phyloP scores from a whole-genome alignment of 2,888 invertebrate species.

The Cartodere bifasciata region DNA sequence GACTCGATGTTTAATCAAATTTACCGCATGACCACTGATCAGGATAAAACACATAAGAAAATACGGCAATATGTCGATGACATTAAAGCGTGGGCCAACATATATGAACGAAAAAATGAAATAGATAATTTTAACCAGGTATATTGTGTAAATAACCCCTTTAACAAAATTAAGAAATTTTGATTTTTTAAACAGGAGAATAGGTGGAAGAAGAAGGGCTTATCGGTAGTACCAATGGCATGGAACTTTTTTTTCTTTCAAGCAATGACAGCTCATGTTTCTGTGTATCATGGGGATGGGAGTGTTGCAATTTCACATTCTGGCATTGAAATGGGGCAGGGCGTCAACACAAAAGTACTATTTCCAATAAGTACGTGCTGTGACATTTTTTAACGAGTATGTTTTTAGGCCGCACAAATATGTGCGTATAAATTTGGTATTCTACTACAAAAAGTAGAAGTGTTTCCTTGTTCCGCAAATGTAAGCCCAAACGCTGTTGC shows the following conservation, averaged over 20 bases:
- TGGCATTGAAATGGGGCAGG: constrained; percentile 71
- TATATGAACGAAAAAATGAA: constrained; percentile 40
- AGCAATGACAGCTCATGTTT: constrained; percentile 45
- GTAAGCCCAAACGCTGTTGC: constrained; percentile 30
- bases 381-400: too few relatives aligned
- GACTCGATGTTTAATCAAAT: too few relatives aligned
- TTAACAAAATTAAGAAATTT: background rate
- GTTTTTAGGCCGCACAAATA: constrained; percentile 29
- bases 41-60: too few relatives aligned
- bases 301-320: constrained; percentile 59
- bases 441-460: constrained; percentile 31
- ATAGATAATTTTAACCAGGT: constrained; percentile 48
- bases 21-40: constrained; percentile 32
- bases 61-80: constrained; percentile 42
- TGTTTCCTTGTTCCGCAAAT: constrained; percentile 31
- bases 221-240: constrained; percentile 54
- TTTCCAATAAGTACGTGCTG: too few relatives aligned
- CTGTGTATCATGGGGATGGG: constrained; percentile 59
- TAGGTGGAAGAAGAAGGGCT: constrained; percentile 69
- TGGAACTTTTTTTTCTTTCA: constrained; percentile 44
- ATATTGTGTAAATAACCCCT: too few relatives aligned
- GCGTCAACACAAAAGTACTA: constrained; percentile 64
- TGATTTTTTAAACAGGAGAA: constrained; percentile 40
- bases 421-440: constrained; percentile 36
- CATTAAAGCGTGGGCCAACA: constrained; percentile 45